Percentiles rank a stretch among this genome's conserved stretches.
These are phyloP conservation scores for Progne subis DNA, from an alignment of 2,113 vertebrate genomes.

Conservation along the genomic window DNA sequence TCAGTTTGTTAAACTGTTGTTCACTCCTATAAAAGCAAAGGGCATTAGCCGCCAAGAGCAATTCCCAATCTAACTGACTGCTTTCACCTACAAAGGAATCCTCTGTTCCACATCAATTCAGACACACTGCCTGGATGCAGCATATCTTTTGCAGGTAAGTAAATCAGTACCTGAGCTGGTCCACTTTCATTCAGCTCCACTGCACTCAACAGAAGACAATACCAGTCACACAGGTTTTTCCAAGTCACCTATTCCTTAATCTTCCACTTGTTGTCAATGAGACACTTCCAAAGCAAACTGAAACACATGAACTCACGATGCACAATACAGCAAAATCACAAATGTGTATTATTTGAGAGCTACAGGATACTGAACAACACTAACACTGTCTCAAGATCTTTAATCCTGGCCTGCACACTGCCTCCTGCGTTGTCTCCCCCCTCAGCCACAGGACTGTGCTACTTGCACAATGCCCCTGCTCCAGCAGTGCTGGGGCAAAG, in stretches of 20 bases:
- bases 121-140: not conserved
- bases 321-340: not conserved
- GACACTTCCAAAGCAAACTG: not conserved
- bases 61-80: not conserved
- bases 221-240: not conserved
- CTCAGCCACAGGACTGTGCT: accelerated
- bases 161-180: not conserved
- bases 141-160: not conserved
- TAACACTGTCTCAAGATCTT: not conserved
- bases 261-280: not conserved
- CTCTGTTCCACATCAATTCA: not conserved
- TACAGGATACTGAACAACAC: not conserved
- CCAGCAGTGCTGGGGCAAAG: not conserved
- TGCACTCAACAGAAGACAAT: not conserved
- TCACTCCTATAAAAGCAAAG: not conserved
- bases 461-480: not conserved
- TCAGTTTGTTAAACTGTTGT: not conserved
- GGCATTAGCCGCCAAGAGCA: not conserved
- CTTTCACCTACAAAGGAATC: not conserved
- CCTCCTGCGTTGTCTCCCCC: not conserved
- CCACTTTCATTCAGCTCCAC: not conserved
- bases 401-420: not conserved
- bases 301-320: accelerated
- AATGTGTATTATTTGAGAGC: accelerated
- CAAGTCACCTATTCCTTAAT: not conserved